Percentiles rank a stretch among this genome's conserved stretches.
These are phyloP conservation scores for Bubo scandiacus DNA, from an alignment of 2,113 vertebrate species.

Conservation along the genomic window DNA sequence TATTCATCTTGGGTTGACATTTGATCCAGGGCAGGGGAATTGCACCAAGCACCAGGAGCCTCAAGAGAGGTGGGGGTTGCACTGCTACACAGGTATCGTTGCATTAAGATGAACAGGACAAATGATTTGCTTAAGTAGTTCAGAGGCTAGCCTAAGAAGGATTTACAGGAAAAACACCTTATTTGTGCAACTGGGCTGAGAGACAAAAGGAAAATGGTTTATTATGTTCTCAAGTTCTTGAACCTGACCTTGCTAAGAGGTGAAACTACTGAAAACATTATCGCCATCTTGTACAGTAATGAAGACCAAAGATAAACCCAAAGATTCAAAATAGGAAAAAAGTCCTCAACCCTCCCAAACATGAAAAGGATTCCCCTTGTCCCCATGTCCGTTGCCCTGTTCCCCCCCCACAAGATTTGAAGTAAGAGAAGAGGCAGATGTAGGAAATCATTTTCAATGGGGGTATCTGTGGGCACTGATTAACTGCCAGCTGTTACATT, in stretches of 20 bases:
- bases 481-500: not conserved
- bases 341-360: not conserved
- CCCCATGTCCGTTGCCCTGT: too few relatives aligned
- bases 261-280: not conserved
- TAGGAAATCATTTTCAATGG: not conserved
- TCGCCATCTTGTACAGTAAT: not conserved
- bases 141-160: not conserved
- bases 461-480: not conserved
- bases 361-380: not conserved
- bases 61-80: too few relatives aligned
- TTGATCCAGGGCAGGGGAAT: too few relatives aligned
- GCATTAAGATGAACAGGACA: not conserved
- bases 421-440: not conserved
- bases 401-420: not conserved
- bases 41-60: too few relatives aligned
- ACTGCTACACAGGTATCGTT: not conserved
- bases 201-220: not conserved
- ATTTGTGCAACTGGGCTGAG: not conserved
- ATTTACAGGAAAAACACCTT: not conserved
- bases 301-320: not conserved
- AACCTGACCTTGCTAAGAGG: not conserved
- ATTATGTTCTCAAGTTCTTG: not conserved
- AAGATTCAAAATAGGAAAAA: not conserved
- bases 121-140: not conserved
- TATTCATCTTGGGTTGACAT: too few relatives aligned